phyloP scores from a whole-genome alignment of 2,797 vertebrate genomes.

The Melanotaenia parkinsoni region DNA sequence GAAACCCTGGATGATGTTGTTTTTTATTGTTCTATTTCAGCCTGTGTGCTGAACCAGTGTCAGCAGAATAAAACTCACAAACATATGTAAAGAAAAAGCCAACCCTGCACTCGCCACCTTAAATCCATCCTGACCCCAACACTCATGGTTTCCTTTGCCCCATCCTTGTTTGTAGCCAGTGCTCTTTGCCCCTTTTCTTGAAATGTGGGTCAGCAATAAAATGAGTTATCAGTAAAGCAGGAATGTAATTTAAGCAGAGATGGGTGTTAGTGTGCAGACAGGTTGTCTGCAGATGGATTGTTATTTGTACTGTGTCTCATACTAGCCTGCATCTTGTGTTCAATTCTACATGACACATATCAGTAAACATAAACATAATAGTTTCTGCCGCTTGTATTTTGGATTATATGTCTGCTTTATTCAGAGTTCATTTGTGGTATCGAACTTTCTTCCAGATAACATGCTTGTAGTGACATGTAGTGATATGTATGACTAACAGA shows the following conservation, averaged over 20 bases:
- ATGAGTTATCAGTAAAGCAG: conserved; percentile 21
- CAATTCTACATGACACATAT: conserved; percentile 37
- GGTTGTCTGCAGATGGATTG: conserved; percentile 51
- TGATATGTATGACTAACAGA: conserved; percentile 48
- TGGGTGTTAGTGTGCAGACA: conserved; percentile 59
- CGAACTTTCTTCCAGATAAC: conserved; percentile 15
- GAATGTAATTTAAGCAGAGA: conserved; percentile 31
- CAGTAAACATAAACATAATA: conserved; percentile 62
- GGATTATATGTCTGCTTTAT: conserved; percentile 11
- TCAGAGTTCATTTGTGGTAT: conserved; percentile 37
- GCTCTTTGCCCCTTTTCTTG: conserved; percentile 28
- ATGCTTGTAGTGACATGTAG: conserved; percentile 21
- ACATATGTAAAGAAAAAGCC: conserved; percentile 30
- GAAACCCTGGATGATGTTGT: conserved; percentile 68
- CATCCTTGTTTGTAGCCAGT: conserved; percentile 8
- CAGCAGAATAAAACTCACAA: conserved; percentile 43
- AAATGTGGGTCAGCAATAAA: conserved; percentile 42
- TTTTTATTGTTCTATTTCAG: conserved; percentile 76
- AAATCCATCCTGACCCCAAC: conserved; percentile 45
- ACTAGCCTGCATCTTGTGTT: conserved; percentile 38
- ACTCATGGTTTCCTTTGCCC: neutral
- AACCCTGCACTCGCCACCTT: conserved; percentile 33
- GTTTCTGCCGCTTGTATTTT: conserved; percentile 42
- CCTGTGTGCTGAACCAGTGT: conserved; percentile 52
- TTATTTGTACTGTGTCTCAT: conserved; percentile 32